phyloP scores from a whole-genome alignment of 2,113 vertebrate species.

The Cyanistes caeruleus region DNA sequence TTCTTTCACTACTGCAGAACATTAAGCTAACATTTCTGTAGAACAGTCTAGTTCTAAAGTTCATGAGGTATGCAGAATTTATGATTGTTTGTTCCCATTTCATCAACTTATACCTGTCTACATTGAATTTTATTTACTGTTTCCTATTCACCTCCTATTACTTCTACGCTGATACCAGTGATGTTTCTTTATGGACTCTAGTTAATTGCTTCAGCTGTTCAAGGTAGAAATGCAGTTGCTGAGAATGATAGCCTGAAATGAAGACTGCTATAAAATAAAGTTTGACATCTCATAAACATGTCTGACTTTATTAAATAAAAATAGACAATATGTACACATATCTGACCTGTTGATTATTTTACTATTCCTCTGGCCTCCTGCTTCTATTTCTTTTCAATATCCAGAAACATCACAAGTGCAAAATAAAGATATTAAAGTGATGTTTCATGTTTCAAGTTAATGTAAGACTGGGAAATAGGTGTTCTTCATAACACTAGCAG shows the following conservation, averaged over 20 bases:
- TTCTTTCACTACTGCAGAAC: neutral
- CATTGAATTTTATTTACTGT: neutral
- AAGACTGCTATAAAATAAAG: neutral
- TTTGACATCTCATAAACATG: neutral
- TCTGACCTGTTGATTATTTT: neutral
- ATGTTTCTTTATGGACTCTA: neutral
- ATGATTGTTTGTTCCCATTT: neutral
- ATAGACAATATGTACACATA: neutral
- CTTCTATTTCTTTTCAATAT: neutral
- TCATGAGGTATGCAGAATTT: neutral
- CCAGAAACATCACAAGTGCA: neutral
- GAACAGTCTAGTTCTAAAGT: neutral
- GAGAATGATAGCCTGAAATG: neutral
- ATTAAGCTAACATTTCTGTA: neutral
- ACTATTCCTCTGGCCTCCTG: neutral
- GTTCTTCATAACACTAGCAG: slow-evolving; percentile 20
- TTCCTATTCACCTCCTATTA: neutral
- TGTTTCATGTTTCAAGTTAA: neutral
- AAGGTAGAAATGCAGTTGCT: neutral
- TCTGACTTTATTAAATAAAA: neutral
- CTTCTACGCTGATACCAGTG: neutral
- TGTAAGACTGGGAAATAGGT: slow-evolving; percentile 21
- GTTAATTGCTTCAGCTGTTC: neutral
- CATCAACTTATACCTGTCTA: neutral
- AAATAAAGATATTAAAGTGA: slow-evolving; percentile 45